phyloP scores from a whole-genome alignment of 2,113 vertebrate genomes.

The Eupsittula cactorum region DNA sequence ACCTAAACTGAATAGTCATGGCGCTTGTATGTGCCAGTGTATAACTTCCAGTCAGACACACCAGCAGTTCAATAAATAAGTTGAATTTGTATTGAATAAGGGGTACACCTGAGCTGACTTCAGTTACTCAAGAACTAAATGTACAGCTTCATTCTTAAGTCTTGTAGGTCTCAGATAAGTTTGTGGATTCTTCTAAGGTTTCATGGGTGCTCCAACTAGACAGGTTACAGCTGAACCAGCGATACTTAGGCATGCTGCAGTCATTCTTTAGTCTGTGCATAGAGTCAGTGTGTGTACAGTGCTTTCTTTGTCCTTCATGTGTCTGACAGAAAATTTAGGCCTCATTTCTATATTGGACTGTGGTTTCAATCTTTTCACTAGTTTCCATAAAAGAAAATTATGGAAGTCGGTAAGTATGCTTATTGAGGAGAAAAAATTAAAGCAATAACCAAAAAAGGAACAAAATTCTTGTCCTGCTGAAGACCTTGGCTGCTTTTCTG shows the following conservation, averaged over 20 bases:
- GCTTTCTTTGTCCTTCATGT: background rate
- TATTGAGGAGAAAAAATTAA: background rate
- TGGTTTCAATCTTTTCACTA: background rate
- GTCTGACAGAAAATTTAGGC: background rate
- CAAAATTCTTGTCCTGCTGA: background rate
- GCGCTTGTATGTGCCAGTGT: background rate
- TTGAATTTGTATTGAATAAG: background rate
- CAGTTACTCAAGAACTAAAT: background rate
- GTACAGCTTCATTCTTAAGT: background rate
- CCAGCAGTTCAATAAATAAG: background rate
- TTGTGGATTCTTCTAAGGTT: background rate
- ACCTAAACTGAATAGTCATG: background rate
- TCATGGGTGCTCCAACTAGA: background rate
- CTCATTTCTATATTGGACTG: background rate
- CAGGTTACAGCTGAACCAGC: accelerated
- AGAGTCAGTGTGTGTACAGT: background rate
- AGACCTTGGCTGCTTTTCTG: background rate
- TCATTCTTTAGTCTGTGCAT: background rate
- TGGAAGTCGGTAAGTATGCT: background rate
- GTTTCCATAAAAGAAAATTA: background rate
- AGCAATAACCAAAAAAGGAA: background rate
- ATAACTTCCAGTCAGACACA: background rate
- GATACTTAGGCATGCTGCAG: background rate
- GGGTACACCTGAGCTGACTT: background rate
- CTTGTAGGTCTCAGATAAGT: background rate